A percentile compares a stretch with the other conserved stretches of the same genome.
These are phyloP conservation scores for Phanerotoma sp. DNA, from an alignment of 2,888 invertebrate genomes.

Conservation along the genomic window DNA sequence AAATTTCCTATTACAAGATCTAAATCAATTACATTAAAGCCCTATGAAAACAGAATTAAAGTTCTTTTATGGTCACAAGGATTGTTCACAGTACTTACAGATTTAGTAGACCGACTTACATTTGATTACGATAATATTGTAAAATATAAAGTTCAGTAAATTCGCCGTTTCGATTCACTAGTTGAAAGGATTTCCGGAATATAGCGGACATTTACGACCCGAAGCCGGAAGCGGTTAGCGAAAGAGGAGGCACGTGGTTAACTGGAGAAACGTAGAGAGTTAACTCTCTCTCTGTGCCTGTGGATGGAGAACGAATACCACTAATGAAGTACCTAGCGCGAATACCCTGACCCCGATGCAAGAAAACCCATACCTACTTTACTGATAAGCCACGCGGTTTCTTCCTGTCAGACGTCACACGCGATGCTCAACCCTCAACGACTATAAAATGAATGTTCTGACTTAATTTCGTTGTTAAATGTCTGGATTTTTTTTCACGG, in stretches of 20 bases:
- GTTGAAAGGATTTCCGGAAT: no score
- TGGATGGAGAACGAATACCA: constrained; percentile 23
- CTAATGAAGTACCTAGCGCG: constrained; percentile 34
- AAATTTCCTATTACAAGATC: no score
- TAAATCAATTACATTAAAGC: no score
- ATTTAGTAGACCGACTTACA: no score
- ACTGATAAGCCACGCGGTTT: constrained; percentile 4
- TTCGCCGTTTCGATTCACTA: no score
- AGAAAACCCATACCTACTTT: constrained; percentile 7
- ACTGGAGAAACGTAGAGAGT: background rate
- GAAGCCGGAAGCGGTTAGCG: no score
- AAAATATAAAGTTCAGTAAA: no score
- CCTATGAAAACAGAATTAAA: no score
- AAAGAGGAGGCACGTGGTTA: background rate
- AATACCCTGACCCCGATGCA: constrained; percentile 26
- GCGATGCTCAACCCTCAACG: constrained; percentile 13
- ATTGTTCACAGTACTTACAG: no score
- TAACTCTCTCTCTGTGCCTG: background rate
- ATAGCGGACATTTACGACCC: no score
- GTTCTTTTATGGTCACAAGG: no score
- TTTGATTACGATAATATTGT: no score
- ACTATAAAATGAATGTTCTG: constrained; percentile 28
- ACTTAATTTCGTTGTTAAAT: constrained; percentile 29
- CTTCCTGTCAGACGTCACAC: constrained; percentile 27
- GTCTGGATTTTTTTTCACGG: constrained; percentile 4